Percentiles rank a stretch among this genome's conserved stretches.
These are phyloP conservation scores for Pseudachorutes palmiensis DNA, from an alignment of 1,140 invertebrate species.

Conservation along the genomic window DNA sequence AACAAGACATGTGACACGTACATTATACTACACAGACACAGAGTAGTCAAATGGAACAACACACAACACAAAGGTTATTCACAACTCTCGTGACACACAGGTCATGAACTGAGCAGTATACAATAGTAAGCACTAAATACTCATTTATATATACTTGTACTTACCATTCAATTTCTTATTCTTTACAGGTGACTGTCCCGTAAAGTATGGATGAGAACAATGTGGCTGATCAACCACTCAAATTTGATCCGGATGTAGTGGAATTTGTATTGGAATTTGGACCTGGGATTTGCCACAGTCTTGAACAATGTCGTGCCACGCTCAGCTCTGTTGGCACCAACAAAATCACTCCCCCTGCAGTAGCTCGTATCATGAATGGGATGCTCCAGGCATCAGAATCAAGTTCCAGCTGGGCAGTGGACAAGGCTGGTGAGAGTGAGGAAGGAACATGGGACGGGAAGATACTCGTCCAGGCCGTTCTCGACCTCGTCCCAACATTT, in stretches of 20 bases:
- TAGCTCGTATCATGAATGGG: conserved; percentile 72
- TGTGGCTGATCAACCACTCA: conserved; percentile 16
- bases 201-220: conserved; percentile 18
- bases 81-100: too few relatives aligned
- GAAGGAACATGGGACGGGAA: conserved; percentile 83
- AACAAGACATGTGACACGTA: too few relatives aligned
- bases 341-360: conserved; percentile 62
- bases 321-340: conserved; percentile 53
- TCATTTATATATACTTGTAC: too few relatives aligned
- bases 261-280: conserved; percentile 82
- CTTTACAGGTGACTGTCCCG: neutral
- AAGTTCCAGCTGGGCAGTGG: conserved; percentile 52
- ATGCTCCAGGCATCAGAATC: conserved; percentile 76
- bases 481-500: conserved; percentile 75
- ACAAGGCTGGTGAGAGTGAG: conserved; percentile 42
- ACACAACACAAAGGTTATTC: too few relatives aligned
- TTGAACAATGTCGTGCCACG: conserved; percentile 81
- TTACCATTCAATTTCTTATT: neutral
- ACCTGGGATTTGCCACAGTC: conserved; percentile 71
- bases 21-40: too few relatives aligned
- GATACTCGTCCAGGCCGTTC: conserved; percentile 78
- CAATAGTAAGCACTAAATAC: too few relatives aligned
- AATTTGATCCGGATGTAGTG: conserved; percentile 41
- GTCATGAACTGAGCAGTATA: too few relatives aligned
- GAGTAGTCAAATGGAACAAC: too few relatives aligned